Conservation (phyloP, 2,113 vertebrate genomes). For the Megaleporinus macrocephalus region DNA sequence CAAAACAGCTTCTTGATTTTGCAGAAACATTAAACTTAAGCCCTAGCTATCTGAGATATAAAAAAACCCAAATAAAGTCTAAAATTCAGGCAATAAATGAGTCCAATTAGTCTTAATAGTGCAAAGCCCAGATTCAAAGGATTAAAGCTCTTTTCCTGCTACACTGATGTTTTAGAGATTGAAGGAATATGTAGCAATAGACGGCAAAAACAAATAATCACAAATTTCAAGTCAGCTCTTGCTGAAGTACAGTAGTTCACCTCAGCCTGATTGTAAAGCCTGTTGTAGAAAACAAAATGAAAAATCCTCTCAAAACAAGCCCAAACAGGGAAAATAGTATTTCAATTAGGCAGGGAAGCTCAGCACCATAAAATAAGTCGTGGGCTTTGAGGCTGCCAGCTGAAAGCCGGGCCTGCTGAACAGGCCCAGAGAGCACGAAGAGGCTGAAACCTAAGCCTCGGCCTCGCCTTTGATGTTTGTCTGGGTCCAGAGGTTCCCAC, state of each 20-base stretch:
- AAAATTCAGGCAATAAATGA: not conserved
- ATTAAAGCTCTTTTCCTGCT: not conserved
- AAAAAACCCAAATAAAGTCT: not conserved
- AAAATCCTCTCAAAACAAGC: not conserved
- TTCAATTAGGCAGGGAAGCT: conserved; percentile 4
- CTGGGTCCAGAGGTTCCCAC: conserved; percentile 40
- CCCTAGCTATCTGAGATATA: no score
- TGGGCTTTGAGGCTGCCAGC: conserved; percentile 40
- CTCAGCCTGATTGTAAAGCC: not conserved
- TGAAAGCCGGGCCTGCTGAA: conserved; percentile 15
- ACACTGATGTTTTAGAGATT: no score
- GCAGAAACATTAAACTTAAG: no score
- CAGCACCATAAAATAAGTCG: conserved; percentile 8
- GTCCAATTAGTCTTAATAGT: no score
- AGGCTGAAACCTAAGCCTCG: conserved; percentile 47
- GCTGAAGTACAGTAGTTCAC: not conserved
- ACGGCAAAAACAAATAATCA: no score
- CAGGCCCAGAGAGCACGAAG: conserved; percentile 20
- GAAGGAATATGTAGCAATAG: no score
- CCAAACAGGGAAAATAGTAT: not conserved
- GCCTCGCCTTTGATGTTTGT: conserved; percentile 31
- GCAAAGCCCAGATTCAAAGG: not conserved
- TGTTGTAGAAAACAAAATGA: not conserved
- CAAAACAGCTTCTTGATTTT: no score
- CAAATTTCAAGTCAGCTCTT: not conserved